A percentile compares a stretch with the other conserved stretches of the same genome.
phyloP scores from a whole-genome alignment of 2,113 vertebrate species.

The Cercopithecus mona region DNA sequence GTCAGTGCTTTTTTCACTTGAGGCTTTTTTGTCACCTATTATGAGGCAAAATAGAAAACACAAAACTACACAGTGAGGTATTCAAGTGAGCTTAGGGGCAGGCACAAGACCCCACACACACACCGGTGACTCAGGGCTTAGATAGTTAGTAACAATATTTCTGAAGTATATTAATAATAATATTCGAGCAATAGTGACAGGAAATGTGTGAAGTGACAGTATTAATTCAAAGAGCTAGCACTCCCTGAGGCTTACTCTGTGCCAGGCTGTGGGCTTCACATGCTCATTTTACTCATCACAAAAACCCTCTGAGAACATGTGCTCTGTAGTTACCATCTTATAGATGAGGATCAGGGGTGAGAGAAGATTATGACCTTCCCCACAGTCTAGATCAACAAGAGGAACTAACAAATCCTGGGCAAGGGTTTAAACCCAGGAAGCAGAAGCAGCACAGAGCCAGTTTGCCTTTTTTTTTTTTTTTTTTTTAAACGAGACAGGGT shows the following conservation, averaged over 20 bases:
- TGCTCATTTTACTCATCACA: no score
- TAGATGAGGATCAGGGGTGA: neutral
- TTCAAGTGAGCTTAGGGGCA: neutral
- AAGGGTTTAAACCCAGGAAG: neutral
- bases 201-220: neutral
- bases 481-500: no score
- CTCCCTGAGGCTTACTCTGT: neutral
- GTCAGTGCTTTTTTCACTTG: neutral
- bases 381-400: neutral
- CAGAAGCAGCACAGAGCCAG: no score
- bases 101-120: neutral
- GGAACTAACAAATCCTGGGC: neutral
- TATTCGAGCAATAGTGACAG: neutral
- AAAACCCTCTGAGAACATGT: rapidly evolving
- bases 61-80: rapidly evolving
- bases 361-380: neutral
- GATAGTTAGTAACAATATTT: neutral
- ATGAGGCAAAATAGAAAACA: neutral
- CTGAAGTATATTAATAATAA: neutral
- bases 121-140: neutral
- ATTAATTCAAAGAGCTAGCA: neutral
- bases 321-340: neutral
- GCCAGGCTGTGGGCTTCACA: rapidly evolving
- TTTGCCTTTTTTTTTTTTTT: no score
- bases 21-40: neutral